Conservation (phyloP, 2,113 vertebrate species). For the Micromys minutus region DNA sequence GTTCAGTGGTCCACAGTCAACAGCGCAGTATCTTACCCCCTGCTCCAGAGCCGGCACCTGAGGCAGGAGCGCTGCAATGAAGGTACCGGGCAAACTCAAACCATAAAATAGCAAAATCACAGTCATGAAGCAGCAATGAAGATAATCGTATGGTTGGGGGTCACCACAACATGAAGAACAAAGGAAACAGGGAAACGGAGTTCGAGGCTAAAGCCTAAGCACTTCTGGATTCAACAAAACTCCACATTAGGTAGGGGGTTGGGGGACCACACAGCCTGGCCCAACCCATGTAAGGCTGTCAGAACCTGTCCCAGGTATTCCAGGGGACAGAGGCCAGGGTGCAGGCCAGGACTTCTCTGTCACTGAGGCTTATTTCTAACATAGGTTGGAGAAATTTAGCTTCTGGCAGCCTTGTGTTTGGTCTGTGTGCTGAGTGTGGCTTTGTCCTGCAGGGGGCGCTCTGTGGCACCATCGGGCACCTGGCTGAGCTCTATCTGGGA, state of each 20-base stretch:
- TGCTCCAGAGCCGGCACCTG: neutral
- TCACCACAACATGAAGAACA: neutral
- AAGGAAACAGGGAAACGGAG: no score
- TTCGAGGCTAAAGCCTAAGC: no score
- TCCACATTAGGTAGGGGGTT: neutral
- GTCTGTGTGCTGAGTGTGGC: accelerated
- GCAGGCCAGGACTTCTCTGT: neutral
- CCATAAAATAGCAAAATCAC: neutral
- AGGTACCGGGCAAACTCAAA: no score
- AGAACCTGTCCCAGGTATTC: neutral
- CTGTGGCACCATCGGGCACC: neutral
- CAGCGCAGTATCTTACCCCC: neutral
- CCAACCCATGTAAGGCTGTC: neutral
- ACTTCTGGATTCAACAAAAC: neutral
- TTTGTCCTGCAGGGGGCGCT: neutral
- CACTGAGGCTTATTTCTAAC: neutral
- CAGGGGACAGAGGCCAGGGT: neutral
- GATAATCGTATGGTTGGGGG: neutral
- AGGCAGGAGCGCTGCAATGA: neutral
- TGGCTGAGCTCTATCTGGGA: neutral
- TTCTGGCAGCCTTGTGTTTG: no score
- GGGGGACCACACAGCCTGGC: neutral
- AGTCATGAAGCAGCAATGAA: neutral
- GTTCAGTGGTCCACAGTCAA: neutral
- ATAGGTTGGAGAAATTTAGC: neutral